These are phyloP conservation scores for Mus spretus DNA, from an alignment of 2,797 vertebrate genomes.

Conservation along the genomic window DNA sequence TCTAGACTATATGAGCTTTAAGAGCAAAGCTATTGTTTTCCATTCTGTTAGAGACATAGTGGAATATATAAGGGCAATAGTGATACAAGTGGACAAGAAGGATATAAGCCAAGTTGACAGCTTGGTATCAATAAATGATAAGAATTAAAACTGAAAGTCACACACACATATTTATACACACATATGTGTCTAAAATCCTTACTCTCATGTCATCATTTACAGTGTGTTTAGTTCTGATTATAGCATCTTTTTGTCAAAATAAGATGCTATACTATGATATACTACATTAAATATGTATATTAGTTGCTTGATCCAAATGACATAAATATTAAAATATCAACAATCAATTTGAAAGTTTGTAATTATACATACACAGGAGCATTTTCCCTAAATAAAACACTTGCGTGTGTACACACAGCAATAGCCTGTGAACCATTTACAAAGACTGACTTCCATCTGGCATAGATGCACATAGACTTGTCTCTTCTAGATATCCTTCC, in stretches of 20 bases:
- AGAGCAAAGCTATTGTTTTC: not conserved
- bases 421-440: not conserved
- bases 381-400: not conserved
- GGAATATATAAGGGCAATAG: not conserved
- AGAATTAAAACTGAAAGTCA: constrained; percentile 23
- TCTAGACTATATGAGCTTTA: not conserved
- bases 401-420: too few species aligned
- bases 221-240: constrained; percentile 45
- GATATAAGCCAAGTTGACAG: not conserved
- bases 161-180: not conserved
- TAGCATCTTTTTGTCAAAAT: constrained; percentile 54
- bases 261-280: not conserved
- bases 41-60: not conserved
- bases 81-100: constrained; percentile 33
- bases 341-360: not conserved
- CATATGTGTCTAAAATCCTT: not conserved
- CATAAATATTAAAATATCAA: constrained; percentile 36
- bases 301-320: constrained; percentile 33
- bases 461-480: not conserved
- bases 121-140: constrained; percentile 30
- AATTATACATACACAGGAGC: not conserved
- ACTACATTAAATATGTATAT: not conserved
- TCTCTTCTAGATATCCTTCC: constrained; percentile 55
- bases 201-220: constrained; percentile 4
- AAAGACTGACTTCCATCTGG: constrained; percentile 8